These are phyloP conservation scores for Pristionchus exspectatus DNA, from an alignment of 2,888 invertebrate species.

Conservation along the genomic window DNA sequence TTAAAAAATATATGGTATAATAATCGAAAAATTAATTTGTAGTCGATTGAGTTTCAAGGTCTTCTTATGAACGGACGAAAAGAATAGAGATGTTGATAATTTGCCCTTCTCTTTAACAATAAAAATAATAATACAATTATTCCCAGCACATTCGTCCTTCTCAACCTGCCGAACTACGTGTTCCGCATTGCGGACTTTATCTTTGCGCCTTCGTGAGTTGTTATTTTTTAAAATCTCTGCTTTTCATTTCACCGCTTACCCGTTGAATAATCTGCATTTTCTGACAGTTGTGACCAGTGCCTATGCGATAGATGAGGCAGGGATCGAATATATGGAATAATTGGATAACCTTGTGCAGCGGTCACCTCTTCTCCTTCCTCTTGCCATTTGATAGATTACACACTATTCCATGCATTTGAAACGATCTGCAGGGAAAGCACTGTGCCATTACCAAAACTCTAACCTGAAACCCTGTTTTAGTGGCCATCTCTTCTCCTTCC, in stretches of 20 bases:
- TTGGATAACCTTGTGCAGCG: not conserved
- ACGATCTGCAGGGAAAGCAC: too few relatives aligned
- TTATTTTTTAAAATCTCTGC: not conserved
- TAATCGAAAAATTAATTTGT: not conserved
- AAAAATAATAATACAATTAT: not conserved
- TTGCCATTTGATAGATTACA: too few relatives aligned
- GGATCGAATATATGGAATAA: not conserved
- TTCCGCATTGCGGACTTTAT: slow-evolving; percentile 63
- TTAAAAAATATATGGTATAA: too few relatives aligned
- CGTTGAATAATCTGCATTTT: not conserved
- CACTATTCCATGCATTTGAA: too few relatives aligned
- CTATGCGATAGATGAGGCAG: not conserved
- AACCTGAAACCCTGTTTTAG: too few relatives aligned
- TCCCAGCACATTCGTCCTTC: slow-evolving; percentile 76
- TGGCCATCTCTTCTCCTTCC: slow-evolving; percentile 62
- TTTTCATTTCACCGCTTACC: not conserved
- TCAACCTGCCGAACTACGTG: slow-evolving; percentile 77
- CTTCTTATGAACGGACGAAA: too few relatives aligned
- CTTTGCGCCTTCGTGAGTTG: slow-evolving; percentile 37
- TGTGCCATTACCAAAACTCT: too few relatives aligned
- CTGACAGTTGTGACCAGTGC: not conserved
- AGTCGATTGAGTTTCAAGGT: not conserved
- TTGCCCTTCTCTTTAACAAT: not conserved
- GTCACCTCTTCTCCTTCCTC: slow-evolving; percentile 57
- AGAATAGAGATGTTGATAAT: too few relatives aligned